Percentiles rank a stretch among this genome's conserved stretches.
Conservation (phyloP, 2,113 vertebrate genomes). For the Bagarius yarrelli region DNA sequence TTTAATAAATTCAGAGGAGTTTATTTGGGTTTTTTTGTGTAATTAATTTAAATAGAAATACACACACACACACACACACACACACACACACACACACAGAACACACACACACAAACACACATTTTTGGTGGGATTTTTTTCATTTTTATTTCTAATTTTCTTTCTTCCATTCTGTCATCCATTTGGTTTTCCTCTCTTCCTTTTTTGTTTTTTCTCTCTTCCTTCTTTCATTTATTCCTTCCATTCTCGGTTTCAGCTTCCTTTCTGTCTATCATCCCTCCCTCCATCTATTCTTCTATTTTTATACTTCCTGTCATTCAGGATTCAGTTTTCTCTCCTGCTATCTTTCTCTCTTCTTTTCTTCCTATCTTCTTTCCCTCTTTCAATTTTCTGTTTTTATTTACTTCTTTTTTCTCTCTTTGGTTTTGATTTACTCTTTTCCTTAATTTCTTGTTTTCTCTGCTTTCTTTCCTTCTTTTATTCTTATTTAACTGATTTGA, state of each 20-base stretch:
- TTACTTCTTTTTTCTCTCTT: background rate
- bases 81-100: no score
- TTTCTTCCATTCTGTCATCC: constrained; percentile 2
- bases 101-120: no score
- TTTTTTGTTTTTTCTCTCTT: background rate
- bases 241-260: no score
- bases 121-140: background rate
- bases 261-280: no score
- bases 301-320: no score
- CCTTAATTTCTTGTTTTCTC: background rate
- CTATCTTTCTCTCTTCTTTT: background rate
- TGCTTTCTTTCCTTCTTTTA: background rate
- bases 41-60: no score
- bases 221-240: no score
- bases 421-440: background rate
- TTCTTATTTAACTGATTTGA: no score
- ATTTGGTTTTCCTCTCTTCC: background rate
- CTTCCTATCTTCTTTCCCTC: background rate
- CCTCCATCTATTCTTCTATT: no score
- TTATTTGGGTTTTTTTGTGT: no score
- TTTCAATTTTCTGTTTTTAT: background rate
- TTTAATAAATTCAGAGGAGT: no score
- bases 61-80: no score
- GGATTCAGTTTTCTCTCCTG: background rate
- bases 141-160: background rate